A percentile compares a stretch with the other conserved stretches of the same genome.
Evolutionary conservation across 1,140 invertebrate species (phyloP).

Genomic region (Drosophila ironensis): DNA sequence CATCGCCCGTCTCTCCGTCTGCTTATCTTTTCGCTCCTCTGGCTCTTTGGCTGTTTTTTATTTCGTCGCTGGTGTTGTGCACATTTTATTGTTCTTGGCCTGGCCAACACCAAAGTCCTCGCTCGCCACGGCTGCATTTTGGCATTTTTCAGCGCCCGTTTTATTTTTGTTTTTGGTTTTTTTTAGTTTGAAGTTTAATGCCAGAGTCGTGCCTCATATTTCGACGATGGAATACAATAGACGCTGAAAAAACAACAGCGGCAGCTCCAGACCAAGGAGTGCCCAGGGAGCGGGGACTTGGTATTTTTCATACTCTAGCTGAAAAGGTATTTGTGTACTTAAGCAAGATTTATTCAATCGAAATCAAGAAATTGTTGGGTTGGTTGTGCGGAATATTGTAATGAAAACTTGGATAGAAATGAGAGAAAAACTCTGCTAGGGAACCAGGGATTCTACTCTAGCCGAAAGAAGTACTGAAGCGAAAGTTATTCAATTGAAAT

Average conservation of each 20-base stretch:
- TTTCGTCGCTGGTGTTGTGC: constrained; percentile 27
- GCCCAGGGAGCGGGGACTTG: constrained; percentile 73
- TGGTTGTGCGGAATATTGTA: too few species aligned
- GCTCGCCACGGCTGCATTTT: constrained; percentile 68
- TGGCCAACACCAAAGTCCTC: constrained; percentile 67
- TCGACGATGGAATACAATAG: constrained; percentile 78
- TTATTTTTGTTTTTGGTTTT: constrained; percentile 45
- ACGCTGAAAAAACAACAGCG: constrained; percentile 35
- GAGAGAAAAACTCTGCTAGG: too few species aligned
- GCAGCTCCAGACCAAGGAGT: constrained; percentile 46
- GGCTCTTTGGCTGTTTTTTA: constrained; percentile 6
- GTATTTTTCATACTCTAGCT: constrained; percentile 12
- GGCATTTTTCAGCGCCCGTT: constrained; percentile 75
- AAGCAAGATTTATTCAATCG: too few species aligned
- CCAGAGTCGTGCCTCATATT: constrained; percentile 80
- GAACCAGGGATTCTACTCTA: too few species aligned
- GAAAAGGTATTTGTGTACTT: not conserved
- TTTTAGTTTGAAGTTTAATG: constrained; percentile 69
- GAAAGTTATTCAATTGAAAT: too few species aligned
- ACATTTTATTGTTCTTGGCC: constrained; percentile 75
- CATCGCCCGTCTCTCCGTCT: constrained; percentile 38
- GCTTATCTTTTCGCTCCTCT: constrained; percentile 61
- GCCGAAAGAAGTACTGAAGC: too few species aligned
- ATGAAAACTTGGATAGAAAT: too few species aligned
- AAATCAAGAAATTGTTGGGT: too few species aligned